These are phyloP conservation scores for human DNA, from an alignment of 2,113 vertebrate genomes.

Conservation along the genomic window GRCh38 chr7:1548501-1549000, in stretches of 20 bases:
- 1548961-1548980: not conserved
- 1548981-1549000: not conserved
- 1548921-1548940: no score
- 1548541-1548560: conserved; percentile 97
- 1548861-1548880: not conserved
- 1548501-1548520: conserved; percentile 82
- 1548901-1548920: rapidly evolving
- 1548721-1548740: rapidly evolving
- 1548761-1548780: not conserved
- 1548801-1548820: not conserved
- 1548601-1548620: conserved; percentile 96
- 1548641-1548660: conserved; percentile 97
- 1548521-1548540: conserved; percentile 99
- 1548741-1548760: not conserved
- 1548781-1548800: not conserved
- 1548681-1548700: conserved; percentile 86
- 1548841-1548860: rapidly evolving
- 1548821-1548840: not conserved
- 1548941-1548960: not conserved
- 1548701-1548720: not conserved
- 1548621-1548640: conserved; percentile 94
- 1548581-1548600: conserved; percentile 95
- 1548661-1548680: conserved; percentile 95
- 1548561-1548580: conserved; percentile 94
- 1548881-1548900: not conserved